Evolutionary conservation across 1,140 invertebrate species (phyloP), one percentile per base, ranked within the genome.

Genomic region (Drosophila aff.): DNA sequence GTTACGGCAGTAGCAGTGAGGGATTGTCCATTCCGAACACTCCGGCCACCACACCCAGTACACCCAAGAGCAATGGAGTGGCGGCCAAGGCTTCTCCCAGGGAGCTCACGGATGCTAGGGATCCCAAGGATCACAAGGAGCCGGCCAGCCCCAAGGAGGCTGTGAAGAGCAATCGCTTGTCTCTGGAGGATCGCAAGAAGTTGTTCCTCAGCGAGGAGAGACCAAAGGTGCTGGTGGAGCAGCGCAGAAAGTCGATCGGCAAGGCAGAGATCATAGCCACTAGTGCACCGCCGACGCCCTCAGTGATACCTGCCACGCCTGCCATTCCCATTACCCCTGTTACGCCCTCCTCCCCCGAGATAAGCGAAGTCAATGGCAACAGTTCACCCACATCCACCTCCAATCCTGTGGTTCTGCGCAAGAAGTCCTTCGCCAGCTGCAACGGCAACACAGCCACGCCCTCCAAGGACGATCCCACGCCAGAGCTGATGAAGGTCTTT

Each of bases 401-500:
- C 16, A 69, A 66, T 57, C 75, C 61, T 1, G 94, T 94, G 76
- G 94, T 94, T 91, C 92, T 94, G 92, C 94, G 91, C 85, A 95
- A 92, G 92, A 96, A 94, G 93, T 95, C 92, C 61, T 93, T 92
- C 44, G 81, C 68, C 23, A 89, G 61, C 44, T 60, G 40, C 43
- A 90, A 81, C 41, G 69, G 63, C 18, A 89, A 63, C 40, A 40
- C 53, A 26, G 23, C 64, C 33, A 43, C 68, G 21, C 40, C 65
- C 18, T 53, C 58, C 23, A 93, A 93, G 31, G 94, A 94, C 64
- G 95, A 96, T 60, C 95, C 96, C 47, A 95, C 96, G 91, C 96
- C 96, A 0, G 96, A 97, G 91, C 91, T 97, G 28, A 95, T 97
- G 94, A 96, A 96, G 93, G 96, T 97, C 0, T 97, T 97, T 89